Percentiles rank a stretch among this genome's conserved stretches.
Evolutionary conservation across 2,888 invertebrate species (phyloP).

Genomic region (Kryphioiulus occultus): DNA sequence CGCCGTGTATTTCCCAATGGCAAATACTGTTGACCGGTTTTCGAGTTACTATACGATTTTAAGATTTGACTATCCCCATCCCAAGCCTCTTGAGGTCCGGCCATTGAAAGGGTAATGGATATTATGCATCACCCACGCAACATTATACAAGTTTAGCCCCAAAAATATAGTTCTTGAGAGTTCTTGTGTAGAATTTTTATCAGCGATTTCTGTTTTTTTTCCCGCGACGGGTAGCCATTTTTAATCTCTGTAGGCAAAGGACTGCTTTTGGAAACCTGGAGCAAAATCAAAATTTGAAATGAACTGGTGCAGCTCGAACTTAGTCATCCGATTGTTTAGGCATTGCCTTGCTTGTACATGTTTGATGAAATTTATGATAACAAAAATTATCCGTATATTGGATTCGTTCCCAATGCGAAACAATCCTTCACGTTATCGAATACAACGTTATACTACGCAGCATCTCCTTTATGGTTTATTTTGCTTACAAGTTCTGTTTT

Average conservation of each 20-base stretch:
- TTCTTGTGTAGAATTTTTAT: not conserved
- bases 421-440: not conserved
- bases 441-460: not conserved
- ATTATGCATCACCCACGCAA: not conserved
- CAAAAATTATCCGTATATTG: not conserved
- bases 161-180: too few species aligned
- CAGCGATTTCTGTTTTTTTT: not conserved
- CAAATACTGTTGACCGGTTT: not conserved
- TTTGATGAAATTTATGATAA: not conserved
- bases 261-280: too few species aligned
- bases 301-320: too few species aligned
- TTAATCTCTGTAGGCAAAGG: too few species aligned
- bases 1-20: not conserved
- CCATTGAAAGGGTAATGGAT: not conserved
- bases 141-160: not conserved
- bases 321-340: too few species aligned
- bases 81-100: not conserved
- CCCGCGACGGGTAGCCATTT: too few species aligned
- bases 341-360: not conserved
- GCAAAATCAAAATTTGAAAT: too few species aligned
- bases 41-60: not conserved
- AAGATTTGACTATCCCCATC: too few species aligned
- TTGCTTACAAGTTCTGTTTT: too few species aligned
- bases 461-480: not conserved
- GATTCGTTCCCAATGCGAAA: too few species aligned